Base-by-base conservation (phyloP, 2,797 vertebrate species). In the Danio kyathit region DNA sequence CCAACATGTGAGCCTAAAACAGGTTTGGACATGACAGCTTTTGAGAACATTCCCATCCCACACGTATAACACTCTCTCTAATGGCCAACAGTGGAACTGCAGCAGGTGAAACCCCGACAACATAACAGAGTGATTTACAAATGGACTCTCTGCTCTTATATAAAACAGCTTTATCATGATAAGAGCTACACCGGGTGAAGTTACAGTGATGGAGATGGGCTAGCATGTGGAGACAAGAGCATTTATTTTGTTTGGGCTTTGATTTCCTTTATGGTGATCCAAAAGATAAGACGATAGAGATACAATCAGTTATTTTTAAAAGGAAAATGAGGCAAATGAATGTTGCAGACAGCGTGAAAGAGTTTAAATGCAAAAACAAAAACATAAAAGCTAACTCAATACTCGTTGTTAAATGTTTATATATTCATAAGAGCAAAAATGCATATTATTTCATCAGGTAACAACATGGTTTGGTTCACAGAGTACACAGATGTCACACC, bases 231-330 rank as follows among this genome's bases (percentile, higher is more conserved):
- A 64, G 77, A 79, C 67, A 79, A 72, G 77, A 54, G 44, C 77
- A 54, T 63, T 51, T 75, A 75, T 64, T 63, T 79, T 79, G 77
- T 79, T 79, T 79, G 40, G 77, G 57, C 46, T 72, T 63, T 54
- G 43, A 59, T 79, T 79, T 72, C 57, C 57, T 51, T 60, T 70
- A 61, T 71, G 61, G 29, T 4, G 44, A 63, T 63, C 5, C 46
- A 63, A 21, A 44, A 48, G 48, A 79, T 72, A 38, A 61, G 17
- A 51, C 6, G 16, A 54, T 67, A 54, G 54, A 54, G 43, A 38
- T 52, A 17, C 9, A 44, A 51, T 79, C 67, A 43, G 8, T 12
- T 40, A 29, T 16, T 60, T 74, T 38, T 7, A 40, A 13, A 29
- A 9, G 43, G 5, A 70, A 78, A 69, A 60, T 6, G 17, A 48